phyloP scores from a whole-genome alignment of 1,140 invertebrate genomes.

The Lordiphosa clarofinis region DNA sequence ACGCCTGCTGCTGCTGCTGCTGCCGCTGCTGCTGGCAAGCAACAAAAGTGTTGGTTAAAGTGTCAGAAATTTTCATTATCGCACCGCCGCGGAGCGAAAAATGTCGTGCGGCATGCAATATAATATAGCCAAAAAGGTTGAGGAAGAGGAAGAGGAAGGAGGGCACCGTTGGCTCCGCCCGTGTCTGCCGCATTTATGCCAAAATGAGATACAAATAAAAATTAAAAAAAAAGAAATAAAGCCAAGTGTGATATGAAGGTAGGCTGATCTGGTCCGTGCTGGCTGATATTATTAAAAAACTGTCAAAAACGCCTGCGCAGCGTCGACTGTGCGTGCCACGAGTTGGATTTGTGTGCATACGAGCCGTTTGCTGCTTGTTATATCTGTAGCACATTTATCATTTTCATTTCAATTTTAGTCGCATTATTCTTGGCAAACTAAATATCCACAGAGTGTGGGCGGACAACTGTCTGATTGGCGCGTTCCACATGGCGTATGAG shows the following conservation, averaged over 20 bases:
- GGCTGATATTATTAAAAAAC: slow-evolving; percentile 76
- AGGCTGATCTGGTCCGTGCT: slow-evolving; percentile 46
- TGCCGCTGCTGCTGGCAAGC: slow-evolving; percentile 50
- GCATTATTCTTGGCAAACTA: slow-evolving; percentile 70
- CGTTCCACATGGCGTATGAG: slow-evolving; percentile 71
- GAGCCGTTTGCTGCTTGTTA: slow-evolving; percentile 23
- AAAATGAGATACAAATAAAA: slow-evolving; percentile 71
- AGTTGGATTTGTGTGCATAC: too few relatives aligned
- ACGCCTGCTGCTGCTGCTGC: slow-evolving; percentile 42
- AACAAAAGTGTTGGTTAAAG: slow-evolving; percentile 73
- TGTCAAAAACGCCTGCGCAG: slow-evolving; percentile 75
- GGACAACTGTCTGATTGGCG: slow-evolving; percentile 74
- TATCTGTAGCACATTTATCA: slow-evolving; percentile 76
- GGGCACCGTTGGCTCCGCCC: slow-evolving; percentile 30
- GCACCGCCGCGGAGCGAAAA: slow-evolving; percentile 62
- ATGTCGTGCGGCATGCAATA: slow-evolving; percentile 74
- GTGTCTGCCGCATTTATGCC: slow-evolving; percentile 73
- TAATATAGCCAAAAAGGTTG: slow-evolving; percentile 1
- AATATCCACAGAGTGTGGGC: slow-evolving; percentile 51
- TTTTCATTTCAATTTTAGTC: slow-evolving; percentile 74
- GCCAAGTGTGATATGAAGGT: slow-evolving; percentile 51
- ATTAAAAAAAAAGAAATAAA: slow-evolving; percentile 32
- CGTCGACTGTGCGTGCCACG: slow-evolving; percentile 38
- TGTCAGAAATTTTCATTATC: slow-evolving; percentile 76
- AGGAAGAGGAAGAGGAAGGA: slow-evolving; percentile 20